Conservation (phyloP, 92 coral and sea anemone species). For the Umimayanthus chanpuru region DNA sequence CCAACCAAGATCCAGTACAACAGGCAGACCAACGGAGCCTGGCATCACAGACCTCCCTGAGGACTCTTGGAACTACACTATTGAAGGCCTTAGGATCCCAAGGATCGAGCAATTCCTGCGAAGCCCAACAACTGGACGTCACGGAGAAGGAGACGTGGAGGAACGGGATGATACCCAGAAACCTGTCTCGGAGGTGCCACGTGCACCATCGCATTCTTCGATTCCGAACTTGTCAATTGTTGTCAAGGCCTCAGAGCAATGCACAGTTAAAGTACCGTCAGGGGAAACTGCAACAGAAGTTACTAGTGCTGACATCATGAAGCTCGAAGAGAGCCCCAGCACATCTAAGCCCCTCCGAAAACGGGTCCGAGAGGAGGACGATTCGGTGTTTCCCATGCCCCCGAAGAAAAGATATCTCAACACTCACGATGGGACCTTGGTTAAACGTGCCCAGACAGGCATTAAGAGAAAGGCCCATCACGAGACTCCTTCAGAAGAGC, state of each 20-base stretch:
- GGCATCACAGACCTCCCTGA: background rate
- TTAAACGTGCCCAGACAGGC: background rate
- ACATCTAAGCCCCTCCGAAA: constrained; percentile 3
- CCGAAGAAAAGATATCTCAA: constrained; percentile 17
- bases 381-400: background rate
- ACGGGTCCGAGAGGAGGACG: constrained; percentile 11
- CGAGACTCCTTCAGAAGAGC: background rate
- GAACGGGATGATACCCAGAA: background rate
- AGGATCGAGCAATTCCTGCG: constrained; percentile 19
- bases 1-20: background rate
- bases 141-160: background rate
- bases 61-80: background rate
- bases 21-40: constrained; percentile 1
- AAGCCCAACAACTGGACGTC: background rate
- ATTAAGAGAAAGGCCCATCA: background rate
- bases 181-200: background rate
- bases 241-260: background rate
- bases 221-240: background rate
- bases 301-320: background rate
- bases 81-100: constrained; percentile 17
- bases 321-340: background rate
- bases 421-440: background rate
- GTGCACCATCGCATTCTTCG: background rate
- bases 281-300: background rate
- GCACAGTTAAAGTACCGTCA: background rate